Percentiles rank a stretch among this genome's conserved stretches.
phyloP scores from a whole-genome alignment of 2,797 vertebrate species.

The Bufotes viridis region DNA sequence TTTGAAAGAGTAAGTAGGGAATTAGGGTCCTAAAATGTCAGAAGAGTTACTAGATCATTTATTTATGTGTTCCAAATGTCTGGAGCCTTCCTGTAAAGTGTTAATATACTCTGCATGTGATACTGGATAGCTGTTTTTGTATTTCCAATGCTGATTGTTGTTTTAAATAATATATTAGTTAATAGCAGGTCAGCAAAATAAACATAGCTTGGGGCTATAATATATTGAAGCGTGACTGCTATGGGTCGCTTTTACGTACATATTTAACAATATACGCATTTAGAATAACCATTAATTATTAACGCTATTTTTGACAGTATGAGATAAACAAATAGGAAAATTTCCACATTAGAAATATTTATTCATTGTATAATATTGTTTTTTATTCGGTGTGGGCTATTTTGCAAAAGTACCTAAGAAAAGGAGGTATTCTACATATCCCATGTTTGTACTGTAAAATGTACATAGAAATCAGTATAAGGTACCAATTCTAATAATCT shows the following conservation, averaged over 20 bases:
- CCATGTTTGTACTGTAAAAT: background rate
- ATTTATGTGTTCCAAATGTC: background rate
- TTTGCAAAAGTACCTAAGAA: background rate
- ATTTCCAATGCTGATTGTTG: constrained; percentile 32
- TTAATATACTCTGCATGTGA: background rate
- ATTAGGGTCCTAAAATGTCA: background rate
- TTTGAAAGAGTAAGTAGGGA: background rate
- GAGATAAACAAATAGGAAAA: constrained; percentile 42
- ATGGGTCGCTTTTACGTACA: constrained; percentile 14
- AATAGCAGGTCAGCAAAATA: constrained; percentile 35
- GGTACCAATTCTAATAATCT: background rate
- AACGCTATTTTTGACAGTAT: constrained; percentile 31
- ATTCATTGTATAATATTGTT: constrained; percentile 4
- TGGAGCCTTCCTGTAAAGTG: background rate
- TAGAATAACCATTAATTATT: constrained; percentile 54
- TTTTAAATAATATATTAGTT: constrained; percentile 50
- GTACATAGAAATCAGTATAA: background rate
- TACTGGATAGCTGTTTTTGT: background rate
- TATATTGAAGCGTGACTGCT: background rate
- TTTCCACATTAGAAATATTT: constrained; percentile 33
- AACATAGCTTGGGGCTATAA: background rate
- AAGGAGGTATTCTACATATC: background rate
- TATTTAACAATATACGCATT: constrained; percentile 36
- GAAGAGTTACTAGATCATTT: background rate
- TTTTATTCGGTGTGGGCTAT: background rate